These are phyloP conservation scores for Pocillopora damicornis DNA, from an alignment of 64 coral and sea anemone genomes.

Conservation along the genomic window DNA sequence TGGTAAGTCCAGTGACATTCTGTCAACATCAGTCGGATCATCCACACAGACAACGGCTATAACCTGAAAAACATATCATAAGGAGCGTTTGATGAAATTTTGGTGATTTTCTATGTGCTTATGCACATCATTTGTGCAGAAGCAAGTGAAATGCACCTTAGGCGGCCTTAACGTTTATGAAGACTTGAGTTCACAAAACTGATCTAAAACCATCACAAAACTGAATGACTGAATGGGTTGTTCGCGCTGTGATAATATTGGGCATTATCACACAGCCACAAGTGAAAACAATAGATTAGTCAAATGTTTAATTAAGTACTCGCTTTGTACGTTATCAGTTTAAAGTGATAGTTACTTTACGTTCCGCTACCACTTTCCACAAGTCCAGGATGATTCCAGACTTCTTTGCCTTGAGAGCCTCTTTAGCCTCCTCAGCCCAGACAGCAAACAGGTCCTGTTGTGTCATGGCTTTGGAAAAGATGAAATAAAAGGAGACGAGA, in stretches of 20 bases:
- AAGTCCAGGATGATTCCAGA: constrained; percentile 34
- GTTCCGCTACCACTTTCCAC: constrained; percentile 48
- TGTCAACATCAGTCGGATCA: constrained; percentile 42
- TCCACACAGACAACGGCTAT: constrained; percentile 47
- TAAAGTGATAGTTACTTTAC: constrained; percentile 14
- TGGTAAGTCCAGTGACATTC: constrained; percentile 53
- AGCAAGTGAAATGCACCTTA: no score
- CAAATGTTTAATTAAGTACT: no score
- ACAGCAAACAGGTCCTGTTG: constrained; percentile 31
- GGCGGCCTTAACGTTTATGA: no score
- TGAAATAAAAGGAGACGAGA: neutral
- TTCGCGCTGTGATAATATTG: no score
- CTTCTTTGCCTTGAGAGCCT: constrained; percentile 28
- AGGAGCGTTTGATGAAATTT: neutral
- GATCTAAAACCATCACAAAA: no score
- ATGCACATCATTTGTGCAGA: no score
- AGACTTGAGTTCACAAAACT: no score
- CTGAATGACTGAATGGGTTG: no score
- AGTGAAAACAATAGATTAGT: no score
- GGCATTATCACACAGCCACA: no score
- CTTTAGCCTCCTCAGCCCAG: constrained; percentile 20
- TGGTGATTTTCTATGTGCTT: neutral
- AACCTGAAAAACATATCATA: constrained; percentile 2
- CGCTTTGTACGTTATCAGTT: no score
- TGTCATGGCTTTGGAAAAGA: constrained; percentile 11